Conservation (phyloP, 2,888 invertebrate genomes). For the Dorcus parallelipipedus region DNA sequence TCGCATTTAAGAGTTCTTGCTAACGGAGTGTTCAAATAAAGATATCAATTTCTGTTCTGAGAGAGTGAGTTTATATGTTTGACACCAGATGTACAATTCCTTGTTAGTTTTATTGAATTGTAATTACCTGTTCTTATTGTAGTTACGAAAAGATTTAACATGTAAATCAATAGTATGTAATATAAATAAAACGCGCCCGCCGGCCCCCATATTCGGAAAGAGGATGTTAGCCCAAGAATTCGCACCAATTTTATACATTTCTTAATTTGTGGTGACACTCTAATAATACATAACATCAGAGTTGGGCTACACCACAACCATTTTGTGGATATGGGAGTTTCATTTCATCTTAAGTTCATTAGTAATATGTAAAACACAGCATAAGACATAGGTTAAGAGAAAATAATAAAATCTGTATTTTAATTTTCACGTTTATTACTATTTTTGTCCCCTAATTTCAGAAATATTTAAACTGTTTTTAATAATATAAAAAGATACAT, state of each 20-base stretch:
- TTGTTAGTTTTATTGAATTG: constrained; percentile 25
- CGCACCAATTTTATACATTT: no score
- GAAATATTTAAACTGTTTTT: no score
- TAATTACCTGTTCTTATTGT: background rate
- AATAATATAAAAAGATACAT: no score
- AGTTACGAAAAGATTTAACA: background rate
- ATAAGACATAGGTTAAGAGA: constrained; percentile 17
- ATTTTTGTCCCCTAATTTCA: no score
- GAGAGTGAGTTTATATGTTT: constrained; percentile 19
- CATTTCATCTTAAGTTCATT: background rate
- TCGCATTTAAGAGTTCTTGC: constrained; percentile 47
- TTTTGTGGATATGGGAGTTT: background rate
- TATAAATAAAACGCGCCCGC: background rate
- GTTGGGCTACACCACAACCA: no score
- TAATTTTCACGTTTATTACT: background rate
- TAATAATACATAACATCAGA: no score
- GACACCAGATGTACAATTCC: constrained; percentile 30
- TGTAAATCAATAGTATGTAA: background rate
- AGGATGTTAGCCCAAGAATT: no score
- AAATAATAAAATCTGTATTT: constrained; percentile 12
- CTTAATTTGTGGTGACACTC: no score
- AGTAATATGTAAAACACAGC: constrained; percentile 5
- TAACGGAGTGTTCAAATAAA: constrained; percentile 45
- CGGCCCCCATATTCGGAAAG: no score
- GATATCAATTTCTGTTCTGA: constrained; percentile 2